These are phyloP conservation scores for Spilosoma lubricipeda DNA, from an alignment of 2,888 invertebrate genomes.

Conservation along the genomic window DNA sequence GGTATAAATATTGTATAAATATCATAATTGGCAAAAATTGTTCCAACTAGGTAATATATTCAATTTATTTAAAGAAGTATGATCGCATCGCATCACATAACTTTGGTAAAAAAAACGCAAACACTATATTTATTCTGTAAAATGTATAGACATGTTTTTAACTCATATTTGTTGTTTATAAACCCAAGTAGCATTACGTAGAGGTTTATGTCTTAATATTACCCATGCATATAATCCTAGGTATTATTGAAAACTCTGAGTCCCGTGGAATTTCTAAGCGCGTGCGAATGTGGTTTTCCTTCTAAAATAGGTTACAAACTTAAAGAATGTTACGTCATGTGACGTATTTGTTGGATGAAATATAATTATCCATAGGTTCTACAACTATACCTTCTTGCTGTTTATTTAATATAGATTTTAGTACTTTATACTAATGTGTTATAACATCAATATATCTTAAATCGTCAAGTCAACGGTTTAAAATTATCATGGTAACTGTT, in stretches of 20 bases:
- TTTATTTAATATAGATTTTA: background rate
- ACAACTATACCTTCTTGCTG: background rate
- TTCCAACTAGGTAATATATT: background rate
- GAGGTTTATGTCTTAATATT: background rate
- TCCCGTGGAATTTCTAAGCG: background rate
- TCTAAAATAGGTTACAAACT: background rate
- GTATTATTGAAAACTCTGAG: background rate
- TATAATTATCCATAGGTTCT: background rate
- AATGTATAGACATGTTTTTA: background rate
- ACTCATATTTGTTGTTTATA: background rate
- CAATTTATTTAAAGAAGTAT: background rate
- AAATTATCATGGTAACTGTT: background rate
- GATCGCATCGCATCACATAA: background rate
- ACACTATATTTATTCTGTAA: background rate
- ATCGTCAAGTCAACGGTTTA: background rate
- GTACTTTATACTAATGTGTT: background rate
- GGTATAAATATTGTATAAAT: background rate
- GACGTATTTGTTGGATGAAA: background rate
- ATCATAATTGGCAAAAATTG: background rate
- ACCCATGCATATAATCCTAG: background rate
- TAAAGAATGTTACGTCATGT: background rate
- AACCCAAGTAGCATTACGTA: background rate
- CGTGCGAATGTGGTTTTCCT: slow-evolving; percentile 9
- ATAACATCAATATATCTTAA: background rate
- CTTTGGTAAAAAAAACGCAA: background rate